Conservation (phyloP, 2,888 invertebrate species). For the Ormyrus rosae region DNA sequence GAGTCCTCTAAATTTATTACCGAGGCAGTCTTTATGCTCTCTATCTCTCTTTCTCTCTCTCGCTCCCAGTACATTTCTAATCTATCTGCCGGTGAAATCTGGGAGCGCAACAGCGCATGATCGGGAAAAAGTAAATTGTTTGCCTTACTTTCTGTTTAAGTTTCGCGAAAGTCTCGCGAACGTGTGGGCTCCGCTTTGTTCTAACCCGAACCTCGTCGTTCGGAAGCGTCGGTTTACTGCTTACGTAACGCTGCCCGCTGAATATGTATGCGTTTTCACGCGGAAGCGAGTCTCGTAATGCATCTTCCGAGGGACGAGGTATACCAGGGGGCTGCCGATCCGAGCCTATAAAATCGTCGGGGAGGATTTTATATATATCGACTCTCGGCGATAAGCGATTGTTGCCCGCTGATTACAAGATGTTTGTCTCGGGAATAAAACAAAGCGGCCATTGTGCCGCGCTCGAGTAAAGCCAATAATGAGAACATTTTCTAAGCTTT, state of each 20-base stretch:
- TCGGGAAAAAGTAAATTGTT: slow-evolving; percentile 24
- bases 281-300: background rate
- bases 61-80: too few relatives aligned
- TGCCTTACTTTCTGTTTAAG: slow-evolving; percentile 39
- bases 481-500: too few relatives aligned
- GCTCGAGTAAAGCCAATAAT: too few relatives aligned
- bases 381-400: too few relatives aligned
- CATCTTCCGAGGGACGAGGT: background rate
- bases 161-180: slow-evolving; percentile 20
- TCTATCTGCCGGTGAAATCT: background rate
- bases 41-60: too few relatives aligned
- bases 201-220: background rate
- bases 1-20: too few relatives aligned
- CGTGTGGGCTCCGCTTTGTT: slow-evolving; percentile 16
- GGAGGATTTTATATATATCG: too few relatives aligned
- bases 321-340: background rate
- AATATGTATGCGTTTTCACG: background rate
- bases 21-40: too few relatives aligned
- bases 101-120: background rate
- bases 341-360: too few relatives aligned
- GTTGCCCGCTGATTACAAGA: too few relatives aligned
- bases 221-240: background rate
- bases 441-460: too few relatives aligned
- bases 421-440: too few relatives aligned
- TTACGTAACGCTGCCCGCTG: slow-evolving; percentile 5